Conservation (phyloP, 2,113 vertebrate species). For the Raphicerus campestris region DNA sequence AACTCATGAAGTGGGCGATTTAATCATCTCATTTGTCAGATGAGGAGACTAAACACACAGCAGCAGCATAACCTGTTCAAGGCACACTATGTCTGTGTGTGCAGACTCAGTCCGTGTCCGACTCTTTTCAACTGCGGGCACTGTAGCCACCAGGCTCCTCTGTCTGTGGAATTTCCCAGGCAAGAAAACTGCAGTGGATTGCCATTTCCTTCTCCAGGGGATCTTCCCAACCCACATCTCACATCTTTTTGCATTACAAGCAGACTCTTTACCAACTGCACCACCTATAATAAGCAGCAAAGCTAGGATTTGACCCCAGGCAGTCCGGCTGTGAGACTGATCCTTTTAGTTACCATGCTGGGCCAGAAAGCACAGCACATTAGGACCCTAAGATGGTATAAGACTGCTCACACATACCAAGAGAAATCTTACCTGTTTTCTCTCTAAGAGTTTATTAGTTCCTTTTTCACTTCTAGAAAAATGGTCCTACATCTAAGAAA, state of each 20-base stretch:
- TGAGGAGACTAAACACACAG: neutral
- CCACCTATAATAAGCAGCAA: neutral
- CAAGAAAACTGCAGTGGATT: neutral
- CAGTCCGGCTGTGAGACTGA: neutral
- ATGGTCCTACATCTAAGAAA: neutral
- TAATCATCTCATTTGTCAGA: neutral
- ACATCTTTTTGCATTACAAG: neutral
- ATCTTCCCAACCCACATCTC: neutral
- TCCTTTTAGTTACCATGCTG: neutral
- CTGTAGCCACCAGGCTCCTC: neutral
- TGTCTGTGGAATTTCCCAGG: neutral
- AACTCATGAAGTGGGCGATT: neutral
- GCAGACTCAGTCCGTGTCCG: neutral
- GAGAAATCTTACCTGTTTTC: neutral
- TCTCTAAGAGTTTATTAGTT: conserved; percentile 12
- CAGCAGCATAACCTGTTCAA: neutral
- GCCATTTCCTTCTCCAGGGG: neutral
- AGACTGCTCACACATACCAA: neutral
- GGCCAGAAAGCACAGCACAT: neutral
- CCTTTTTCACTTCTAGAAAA: neutral
- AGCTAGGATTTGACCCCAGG: neutral
- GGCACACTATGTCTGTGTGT: neutral
- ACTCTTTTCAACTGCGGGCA: neutral
- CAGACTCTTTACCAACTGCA: neutral
- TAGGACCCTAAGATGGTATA: neutral